Percentiles rank a stretch among this genome's conserved stretches.
Evolutionary conservation across 2,113 vertebrate species (phyloP).

Genomic region (Cottus gobio): DNA sequence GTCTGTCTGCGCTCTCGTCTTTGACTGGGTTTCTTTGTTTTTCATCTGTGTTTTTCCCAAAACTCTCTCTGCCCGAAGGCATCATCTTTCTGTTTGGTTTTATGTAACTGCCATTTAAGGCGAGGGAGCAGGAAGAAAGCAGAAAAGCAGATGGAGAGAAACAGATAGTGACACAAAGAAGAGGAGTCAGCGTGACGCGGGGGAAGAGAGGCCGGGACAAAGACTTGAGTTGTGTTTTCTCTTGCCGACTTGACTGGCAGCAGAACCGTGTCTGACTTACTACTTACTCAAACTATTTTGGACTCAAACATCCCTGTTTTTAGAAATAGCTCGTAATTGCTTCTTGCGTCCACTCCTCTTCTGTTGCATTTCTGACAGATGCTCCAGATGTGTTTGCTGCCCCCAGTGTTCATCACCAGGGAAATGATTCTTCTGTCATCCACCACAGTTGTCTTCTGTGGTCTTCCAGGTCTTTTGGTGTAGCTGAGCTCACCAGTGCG

Average conservation of each 20-base stretch:
- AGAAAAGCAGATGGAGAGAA: conserved; percentile 54
- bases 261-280: conserved; percentile 5
- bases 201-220: conserved; percentile 12
- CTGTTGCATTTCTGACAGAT: background rate
- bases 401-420: too few relatives aligned
- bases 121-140: conserved; percentile 33
- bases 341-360: background rate
- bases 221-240: conserved; percentile 8
- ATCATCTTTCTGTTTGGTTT: conserved; percentile 53
- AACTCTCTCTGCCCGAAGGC: conserved; percentile 43
- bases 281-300: background rate
- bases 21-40: conserved; percentile 18
- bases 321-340: too few relatives aligned
- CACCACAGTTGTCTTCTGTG: too few relatives aligned
- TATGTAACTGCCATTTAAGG: conserved; percentile 42
- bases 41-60: conserved; percentile 30
- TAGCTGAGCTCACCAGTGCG: too few relatives aligned
- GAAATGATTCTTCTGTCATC: too few relatives aligned
- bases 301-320: too few relatives aligned
- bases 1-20: background rate
- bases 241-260: conserved; percentile 15
- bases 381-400: background rate
- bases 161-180: conserved; percentile 38
- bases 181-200: conserved; percentile 32
- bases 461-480: too few relatives aligned